These are phyloP conservation scores for Drosophila percnosoma DNA, from an alignment of 2,888 invertebrate species.

Conservation along the genomic window DNA sequence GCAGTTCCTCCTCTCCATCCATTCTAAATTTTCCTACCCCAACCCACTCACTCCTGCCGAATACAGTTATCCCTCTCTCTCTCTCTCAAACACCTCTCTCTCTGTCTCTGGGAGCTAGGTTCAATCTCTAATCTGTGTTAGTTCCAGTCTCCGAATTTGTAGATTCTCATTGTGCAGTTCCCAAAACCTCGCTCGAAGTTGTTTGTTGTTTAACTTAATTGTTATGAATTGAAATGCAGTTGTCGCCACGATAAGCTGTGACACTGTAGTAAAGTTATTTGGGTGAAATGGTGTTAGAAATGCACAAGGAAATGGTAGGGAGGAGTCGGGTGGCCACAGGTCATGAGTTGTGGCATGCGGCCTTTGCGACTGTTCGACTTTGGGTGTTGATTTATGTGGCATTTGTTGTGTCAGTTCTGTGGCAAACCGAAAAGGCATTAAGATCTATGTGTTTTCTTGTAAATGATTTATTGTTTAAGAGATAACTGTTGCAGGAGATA, in stretches of 20 bases:
- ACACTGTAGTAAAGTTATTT: not conserved
- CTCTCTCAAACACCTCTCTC: not conserved
- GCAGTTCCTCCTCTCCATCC: not conserved
- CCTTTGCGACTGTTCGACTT: conserved; percentile 24
- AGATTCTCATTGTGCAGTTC: conserved; percentile 2
- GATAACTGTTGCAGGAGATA: conserved; percentile 27
- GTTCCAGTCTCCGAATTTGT: conserved; percentile 3
- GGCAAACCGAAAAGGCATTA: conserved; percentile 15
- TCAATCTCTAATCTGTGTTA: conserved; percentile 19
- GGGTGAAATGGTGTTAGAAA: not conserved
- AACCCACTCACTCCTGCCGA: not conserved
- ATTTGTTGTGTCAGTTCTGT: conserved; percentile 44
- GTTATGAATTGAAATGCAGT: conserved; percentile 76
- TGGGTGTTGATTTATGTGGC: conserved; percentile 67
- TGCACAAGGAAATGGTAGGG: not conserved
- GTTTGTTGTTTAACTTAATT: conserved; percentile 65
- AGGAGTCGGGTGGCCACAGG: conserved; percentile 2
- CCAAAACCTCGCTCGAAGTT: conserved; percentile 12
- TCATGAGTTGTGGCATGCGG: conserved; percentile 8
- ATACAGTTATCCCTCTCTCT: not conserved
- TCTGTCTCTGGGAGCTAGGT: not conserved
- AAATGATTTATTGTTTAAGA: conserved; percentile 33
- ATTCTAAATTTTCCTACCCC: not conserved
- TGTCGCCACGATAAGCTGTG: conserved; percentile 53
- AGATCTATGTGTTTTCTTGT: conserved; percentile 24